phyloP scores from a whole-genome alignment of 2,797 vertebrate genomes.

The Potorous gilbertii region DNA sequence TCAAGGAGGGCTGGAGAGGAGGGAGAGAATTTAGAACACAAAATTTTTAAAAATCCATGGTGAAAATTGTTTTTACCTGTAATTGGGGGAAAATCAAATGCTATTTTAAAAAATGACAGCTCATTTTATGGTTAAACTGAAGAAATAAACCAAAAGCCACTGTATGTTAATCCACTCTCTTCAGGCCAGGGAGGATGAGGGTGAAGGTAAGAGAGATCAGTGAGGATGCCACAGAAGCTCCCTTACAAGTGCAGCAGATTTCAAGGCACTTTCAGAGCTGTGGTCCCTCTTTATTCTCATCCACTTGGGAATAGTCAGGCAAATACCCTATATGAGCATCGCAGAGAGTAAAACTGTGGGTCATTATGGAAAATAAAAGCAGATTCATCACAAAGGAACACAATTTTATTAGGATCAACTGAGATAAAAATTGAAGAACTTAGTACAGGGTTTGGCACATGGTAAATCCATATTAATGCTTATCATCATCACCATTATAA shows the following conservation, averaged over 20 bases:
- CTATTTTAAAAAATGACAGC: not conserved
- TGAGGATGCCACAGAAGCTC: not conserved
- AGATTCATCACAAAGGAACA: not conserved
- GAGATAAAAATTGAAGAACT: not conserved
- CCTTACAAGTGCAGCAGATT: not conserved
- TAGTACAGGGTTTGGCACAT: not conserved
- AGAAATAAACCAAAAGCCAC: not conserved
- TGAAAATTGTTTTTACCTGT: not conserved
- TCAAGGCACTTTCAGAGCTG: not conserved
- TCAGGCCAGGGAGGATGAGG: not conserved
- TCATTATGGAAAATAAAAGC: not conserved
- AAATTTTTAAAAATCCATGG: not conserved
- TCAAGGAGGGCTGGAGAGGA: not conserved
- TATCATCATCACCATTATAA: not conserved
- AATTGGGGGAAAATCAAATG: not conserved
- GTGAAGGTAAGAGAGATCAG: not conserved
- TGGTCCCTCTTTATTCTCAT: not conserved
- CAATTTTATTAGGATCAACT: not conserved
- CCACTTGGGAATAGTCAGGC: not conserved
- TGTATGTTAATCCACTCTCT: not conserved
- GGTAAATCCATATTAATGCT: not conserved
- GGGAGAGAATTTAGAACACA: not conserved
- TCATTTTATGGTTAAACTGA: not conserved
- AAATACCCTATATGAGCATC: not conserved
- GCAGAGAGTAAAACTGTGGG: slow-evolving; percentile 20